A percentile compares a stretch with the other conserved stretches of the same genome.
These are phyloP conservation scores for Trachelus stipa DNA, from an alignment of 2,888 invertebrate species.

Conservation along the genomic window DNA sequence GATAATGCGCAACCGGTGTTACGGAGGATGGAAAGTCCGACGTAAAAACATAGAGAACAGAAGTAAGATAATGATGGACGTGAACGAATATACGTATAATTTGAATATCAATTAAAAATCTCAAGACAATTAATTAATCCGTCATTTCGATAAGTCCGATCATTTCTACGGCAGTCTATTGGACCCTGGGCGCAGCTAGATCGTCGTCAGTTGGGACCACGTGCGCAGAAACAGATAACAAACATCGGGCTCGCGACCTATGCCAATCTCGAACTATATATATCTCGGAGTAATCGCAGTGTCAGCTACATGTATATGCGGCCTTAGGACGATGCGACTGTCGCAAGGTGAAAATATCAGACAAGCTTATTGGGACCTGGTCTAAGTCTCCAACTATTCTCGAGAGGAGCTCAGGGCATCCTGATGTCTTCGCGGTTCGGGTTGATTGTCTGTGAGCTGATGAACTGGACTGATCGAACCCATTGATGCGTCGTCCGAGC, in stretches of 20 bases:
- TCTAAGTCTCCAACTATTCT: not conserved
- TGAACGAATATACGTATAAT: not conserved
- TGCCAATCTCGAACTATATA: conserved; percentile 62
- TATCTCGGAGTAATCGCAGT: conserved; percentile 51
- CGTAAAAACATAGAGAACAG: not conserved
- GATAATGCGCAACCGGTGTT: not conserved
- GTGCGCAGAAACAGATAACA: conserved; percentile 56
- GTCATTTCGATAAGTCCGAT: not conserved
- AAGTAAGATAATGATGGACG: not conserved
- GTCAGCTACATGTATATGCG: conserved; percentile 30
- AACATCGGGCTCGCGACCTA: conserved; percentile 54
- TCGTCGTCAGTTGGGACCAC: conserved; percentile 46
- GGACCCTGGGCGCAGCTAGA: not conserved
- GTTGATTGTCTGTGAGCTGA: not conserved
- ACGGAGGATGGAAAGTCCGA: not conserved
- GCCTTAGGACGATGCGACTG: conserved; percentile 3
- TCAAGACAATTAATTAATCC: not conserved
- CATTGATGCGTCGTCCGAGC: not conserved
- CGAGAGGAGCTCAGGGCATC: not conserved
- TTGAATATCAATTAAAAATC: not conserved
- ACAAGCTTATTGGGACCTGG: not conserved
- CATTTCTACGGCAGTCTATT: not conserved
- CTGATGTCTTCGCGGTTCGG: too few species aligned
- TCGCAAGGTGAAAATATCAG: not conserved
- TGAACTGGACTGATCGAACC: not conserved